These are phyloP conservation scores for Delphinapterus leucas DNA, from an alignment of 2,113 vertebrate species.

Conservation along the genomic window DNA sequence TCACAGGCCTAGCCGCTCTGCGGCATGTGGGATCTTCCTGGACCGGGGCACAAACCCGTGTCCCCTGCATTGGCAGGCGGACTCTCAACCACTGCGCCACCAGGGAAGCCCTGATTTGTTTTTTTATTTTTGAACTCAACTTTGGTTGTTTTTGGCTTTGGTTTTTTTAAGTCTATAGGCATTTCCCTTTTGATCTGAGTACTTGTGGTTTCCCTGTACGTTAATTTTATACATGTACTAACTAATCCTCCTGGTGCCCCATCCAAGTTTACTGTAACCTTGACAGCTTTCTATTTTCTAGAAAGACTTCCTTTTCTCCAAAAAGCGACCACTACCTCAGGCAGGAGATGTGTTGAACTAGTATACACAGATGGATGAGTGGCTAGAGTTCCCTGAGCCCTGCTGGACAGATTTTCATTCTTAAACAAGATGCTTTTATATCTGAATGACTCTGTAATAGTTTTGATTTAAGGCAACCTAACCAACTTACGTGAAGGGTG, in stretches of 20 bases:
- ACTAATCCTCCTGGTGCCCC: neutral
- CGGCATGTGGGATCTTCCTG: too few relatives aligned
- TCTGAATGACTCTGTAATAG: neutral
- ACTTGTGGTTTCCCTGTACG: neutral
- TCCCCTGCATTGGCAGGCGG: too few relatives aligned
- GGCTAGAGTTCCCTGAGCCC: neutral
- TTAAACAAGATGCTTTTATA: neutral
- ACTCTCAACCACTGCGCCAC: too few relatives aligned
- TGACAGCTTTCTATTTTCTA: neutral
- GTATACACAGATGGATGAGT: neutral
- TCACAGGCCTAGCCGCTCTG: too few relatives aligned
- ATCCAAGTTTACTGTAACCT: neutral
- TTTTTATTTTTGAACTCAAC: neutral
- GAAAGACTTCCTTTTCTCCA: neutral
- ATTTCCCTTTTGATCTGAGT: neutral
- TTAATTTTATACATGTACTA: neutral
- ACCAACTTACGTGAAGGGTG: neutral
- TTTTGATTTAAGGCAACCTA: neutral
- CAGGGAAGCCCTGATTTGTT: neutral
- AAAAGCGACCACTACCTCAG: neutral
- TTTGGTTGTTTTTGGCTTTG: neutral
- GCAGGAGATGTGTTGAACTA: neutral
- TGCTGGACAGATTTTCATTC: neutral
- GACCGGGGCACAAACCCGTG: too few relatives aligned
- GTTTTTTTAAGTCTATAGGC: neutral